Conservation (phyloP, 2,888 invertebrate species). For the Erebia aethiops region DNA sequence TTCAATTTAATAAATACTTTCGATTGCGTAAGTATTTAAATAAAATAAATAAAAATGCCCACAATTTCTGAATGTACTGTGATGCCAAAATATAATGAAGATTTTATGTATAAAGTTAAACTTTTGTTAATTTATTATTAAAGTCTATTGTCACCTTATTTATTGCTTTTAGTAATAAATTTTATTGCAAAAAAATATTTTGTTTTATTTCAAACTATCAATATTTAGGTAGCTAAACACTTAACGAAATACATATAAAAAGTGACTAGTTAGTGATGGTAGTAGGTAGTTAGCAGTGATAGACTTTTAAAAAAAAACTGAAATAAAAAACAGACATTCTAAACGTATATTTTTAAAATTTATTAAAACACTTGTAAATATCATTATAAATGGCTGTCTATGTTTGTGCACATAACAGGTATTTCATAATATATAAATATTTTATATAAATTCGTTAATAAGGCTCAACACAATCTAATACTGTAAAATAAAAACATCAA, state of each 20-base stretch:
- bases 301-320: not conserved
- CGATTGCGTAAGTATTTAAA: not conserved
- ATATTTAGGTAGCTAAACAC: not conserved
- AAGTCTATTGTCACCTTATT: constrained; percentile 79
- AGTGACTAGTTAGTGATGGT: not conserved
- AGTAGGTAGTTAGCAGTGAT: no score
- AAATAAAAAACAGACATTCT: not conserved
- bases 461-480: not conserved
- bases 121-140: constrained; percentile 78
- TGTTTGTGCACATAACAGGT: not conserved
- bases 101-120: constrained; percentile 62
- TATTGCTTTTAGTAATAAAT: constrained; percentile 80
- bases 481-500: not conserved
- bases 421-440: not conserved
- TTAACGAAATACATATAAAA: not conserved
- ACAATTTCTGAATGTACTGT: constrained; percentile 66
- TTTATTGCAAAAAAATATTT: constrained; percentile 50
- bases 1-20: not conserved
- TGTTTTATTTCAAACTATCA: constrained; percentile 9
- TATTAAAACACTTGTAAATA: constrained; percentile 17
- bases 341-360: constrained; percentile 9
- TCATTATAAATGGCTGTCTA: constrained; percentile 14
- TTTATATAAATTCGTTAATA: constrained; percentile 15
- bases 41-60: constrained; percentile 21
- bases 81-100: constrained; percentile 75